phyloP scores from a whole-genome alignment of 2,888 invertebrate species.

The Caenorhabditis sinica region DNA sequence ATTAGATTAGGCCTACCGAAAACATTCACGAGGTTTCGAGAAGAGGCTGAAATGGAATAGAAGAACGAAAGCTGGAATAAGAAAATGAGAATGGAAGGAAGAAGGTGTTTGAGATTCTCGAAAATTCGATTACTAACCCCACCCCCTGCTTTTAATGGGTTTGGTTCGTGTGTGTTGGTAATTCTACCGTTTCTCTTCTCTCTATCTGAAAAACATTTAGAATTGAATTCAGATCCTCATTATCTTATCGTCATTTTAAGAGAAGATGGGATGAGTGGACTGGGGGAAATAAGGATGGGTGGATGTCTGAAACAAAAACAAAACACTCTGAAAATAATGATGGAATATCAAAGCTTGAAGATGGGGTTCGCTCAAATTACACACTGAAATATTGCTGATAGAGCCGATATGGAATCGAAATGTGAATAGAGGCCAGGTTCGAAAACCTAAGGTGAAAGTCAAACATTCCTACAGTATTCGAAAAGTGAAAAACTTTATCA shows the following conservation, averaged over 20 bases:
- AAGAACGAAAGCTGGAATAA: constrained; percentile 25
- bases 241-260: constrained; percentile 25
- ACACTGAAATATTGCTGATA: constrained; percentile 10
- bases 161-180: constrained; percentile 7
- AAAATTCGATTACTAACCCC: constrained; percentile 50
- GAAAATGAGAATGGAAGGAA: constrained; percentile 15
- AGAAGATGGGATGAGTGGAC: not conserved
- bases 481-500: too few relatives aligned
- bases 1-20: constrained; percentile 55
- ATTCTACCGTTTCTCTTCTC: constrained; percentile 39
- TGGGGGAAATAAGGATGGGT: not conserved
- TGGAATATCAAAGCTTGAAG: too few relatives aligned
- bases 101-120: constrained; percentile 47
- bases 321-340: constrained; percentile 14
- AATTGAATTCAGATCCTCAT: constrained; percentile 32
- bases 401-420: not conserved
- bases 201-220: constrained; percentile 41
- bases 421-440: too few relatives aligned
- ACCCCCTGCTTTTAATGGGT: constrained; percentile 7
- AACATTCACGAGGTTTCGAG: constrained; percentile 33
- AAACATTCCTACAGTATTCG: too few relatives aligned
- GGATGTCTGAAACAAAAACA: constrained; percentile 50
- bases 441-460: too few relatives aligned
- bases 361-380: too few relatives aligned
- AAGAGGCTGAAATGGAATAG: constrained; percentile 44